Percentiles rank a stretch among this genome's conserved stretches.
Conservation (phyloP, 2,888 invertebrate species). For the Pinctada fucata region DNA sequence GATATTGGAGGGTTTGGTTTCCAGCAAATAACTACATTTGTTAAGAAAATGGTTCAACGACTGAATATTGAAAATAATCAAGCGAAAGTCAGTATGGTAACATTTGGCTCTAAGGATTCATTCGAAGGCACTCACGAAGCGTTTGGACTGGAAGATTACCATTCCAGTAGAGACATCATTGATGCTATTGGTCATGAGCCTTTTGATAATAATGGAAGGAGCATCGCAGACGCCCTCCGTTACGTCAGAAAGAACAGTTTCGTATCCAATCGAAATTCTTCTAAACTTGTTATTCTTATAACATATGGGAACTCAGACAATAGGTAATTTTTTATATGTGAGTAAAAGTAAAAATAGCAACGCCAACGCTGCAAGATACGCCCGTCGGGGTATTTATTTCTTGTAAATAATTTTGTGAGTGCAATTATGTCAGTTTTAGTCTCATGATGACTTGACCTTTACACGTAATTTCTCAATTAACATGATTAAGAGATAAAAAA, state of each 20-base stretch:
- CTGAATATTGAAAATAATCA: constrained; percentile 1
- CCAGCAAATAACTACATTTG: background rate
- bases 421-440: too few relatives aligned
- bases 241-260: constrained; percentile 20
- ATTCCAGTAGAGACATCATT: background rate
- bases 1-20: background rate
- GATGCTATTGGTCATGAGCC: constrained; percentile 9
- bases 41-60: background rate
- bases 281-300: constrained; percentile 11
- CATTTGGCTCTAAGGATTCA: background rate
- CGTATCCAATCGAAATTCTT: background rate
- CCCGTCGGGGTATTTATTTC: too few relatives aligned
- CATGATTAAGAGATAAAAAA: too few relatives aligned
- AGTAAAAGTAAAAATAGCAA: too few relatives aligned
- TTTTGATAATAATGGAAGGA: background rate
- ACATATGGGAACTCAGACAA: constrained; percentile 14
- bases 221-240: constrained; percentile 8
- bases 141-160: constrained; percentile 11
- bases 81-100: background rate
- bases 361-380: too few relatives aligned
- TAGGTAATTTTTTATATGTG: too few relatives aligned
- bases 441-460: too few relatives aligned
- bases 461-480: too few relatives aligned
- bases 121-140: background rate
- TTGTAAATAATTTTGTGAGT: too few relatives aligned